Percentiles rank a stretch among this genome's conserved stretches.
phyloP scores from a whole-genome alignment of 2,888 invertebrate genomes.

The Eucera pruinosa region DNA sequence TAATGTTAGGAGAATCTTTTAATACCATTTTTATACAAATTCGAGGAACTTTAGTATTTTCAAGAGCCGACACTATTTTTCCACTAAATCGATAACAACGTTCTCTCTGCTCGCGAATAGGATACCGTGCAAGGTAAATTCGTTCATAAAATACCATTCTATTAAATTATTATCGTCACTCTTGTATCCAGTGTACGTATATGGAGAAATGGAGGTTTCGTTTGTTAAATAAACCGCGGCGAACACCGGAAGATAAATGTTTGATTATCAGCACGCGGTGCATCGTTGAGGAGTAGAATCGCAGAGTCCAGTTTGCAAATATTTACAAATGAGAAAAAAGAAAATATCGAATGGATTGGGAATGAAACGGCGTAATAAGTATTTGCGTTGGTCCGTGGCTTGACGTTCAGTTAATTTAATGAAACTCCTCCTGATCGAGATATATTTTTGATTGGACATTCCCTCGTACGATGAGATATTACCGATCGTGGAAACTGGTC shows the following conservation, averaged over 20 bases:
- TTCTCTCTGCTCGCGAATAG: too few relatives aligned
- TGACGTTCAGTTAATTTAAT: constrained; percentile 26
- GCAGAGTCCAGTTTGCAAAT: background rate
- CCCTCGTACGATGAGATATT: background rate
- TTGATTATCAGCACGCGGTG: background rate
- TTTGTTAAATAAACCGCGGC: constrained; percentile 6
- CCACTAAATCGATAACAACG: too few relatives aligned
- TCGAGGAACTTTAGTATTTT: too few relatives aligned
- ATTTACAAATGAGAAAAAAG: background rate
- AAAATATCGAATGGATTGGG: background rate
- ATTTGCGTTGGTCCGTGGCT: constrained; percentile 3
- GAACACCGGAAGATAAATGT: constrained; percentile 17
- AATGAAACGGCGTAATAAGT: background rate
- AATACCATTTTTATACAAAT: too few relatives aligned
- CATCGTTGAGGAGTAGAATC: background rate
- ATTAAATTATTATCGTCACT: background rate
- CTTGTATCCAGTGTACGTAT: too few relatives aligned
- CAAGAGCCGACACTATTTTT: too few relatives aligned
- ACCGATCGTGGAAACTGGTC: background rate
- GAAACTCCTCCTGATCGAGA: constrained; percentile 1
- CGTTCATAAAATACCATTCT: too few relatives aligned
- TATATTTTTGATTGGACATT: constrained; percentile 11
- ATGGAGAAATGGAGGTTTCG: background rate
- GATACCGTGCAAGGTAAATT: too few relatives aligned
- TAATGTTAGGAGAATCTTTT: too few relatives aligned